Conservation (phyloP, 2,797 vertebrate species). For the Rachycentron canadum region DNA sequence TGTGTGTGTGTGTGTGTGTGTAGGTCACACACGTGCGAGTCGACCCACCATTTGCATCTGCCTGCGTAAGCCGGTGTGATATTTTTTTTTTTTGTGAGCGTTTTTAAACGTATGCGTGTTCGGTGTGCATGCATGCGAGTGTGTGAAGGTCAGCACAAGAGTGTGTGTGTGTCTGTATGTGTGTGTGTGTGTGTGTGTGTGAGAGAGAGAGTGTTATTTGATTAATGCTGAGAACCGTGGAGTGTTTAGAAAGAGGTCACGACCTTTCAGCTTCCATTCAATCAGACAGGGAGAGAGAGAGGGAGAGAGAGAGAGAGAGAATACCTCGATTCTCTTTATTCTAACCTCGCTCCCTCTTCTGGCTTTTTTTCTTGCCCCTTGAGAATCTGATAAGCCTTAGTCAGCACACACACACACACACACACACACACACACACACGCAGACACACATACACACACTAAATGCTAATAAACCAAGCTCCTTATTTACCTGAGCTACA, state of each 20-base stretch:
- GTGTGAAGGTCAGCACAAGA: constrained; percentile 75
- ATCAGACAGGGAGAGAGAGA: constrained; percentile 74
- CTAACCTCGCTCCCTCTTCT: constrained; percentile 55
- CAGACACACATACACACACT: constrained; percentile 47
- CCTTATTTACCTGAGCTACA: constrained; percentile 70
- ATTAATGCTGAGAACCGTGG: constrained; percentile 84
- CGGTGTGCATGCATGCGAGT: constrained; percentile 56
- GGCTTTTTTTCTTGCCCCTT: constrained; percentile 61
- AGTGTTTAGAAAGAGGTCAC: constrained; percentile 83
- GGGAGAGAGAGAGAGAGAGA: constrained; percentile 67
- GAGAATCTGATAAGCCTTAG: constrained; percentile 80
- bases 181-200: constrained; percentile 34
- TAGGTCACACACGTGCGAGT: constrained; percentile 12
- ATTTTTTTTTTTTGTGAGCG: background rate
- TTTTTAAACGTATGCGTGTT: constrained; percentile 70
- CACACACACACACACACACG: constrained; percentile 49
- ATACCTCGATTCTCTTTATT: constrained; percentile 63
- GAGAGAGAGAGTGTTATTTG: constrained; percentile 77
- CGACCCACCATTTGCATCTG: constrained; percentile 61
- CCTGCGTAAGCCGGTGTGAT: constrained; percentile 48
- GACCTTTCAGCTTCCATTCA: constrained; percentile 85
- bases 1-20: constrained; percentile 19
- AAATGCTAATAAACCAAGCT: constrained; percentile 68
- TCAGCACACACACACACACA: constrained; percentile 66
- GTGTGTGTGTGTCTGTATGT: constrained; percentile 27